Evolutionary conservation across 2,113 vertebrate genomes (phyloP).

Genomic region (Rhizomys pruinosus): DNA sequence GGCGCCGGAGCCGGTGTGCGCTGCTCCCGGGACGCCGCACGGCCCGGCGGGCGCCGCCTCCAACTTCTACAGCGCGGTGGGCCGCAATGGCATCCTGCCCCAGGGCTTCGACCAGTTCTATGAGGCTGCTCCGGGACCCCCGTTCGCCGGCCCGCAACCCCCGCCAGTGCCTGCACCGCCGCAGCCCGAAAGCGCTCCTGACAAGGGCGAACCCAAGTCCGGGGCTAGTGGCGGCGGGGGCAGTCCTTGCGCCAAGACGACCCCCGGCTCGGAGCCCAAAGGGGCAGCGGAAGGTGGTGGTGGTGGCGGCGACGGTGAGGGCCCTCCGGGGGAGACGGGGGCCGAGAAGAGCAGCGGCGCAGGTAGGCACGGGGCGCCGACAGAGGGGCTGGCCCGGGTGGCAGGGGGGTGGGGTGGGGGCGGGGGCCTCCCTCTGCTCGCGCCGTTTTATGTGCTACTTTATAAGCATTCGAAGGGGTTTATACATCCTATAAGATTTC

Average conservation of each 20-base stretch:
- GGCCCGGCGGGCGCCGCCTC: conserved; percentile 87
- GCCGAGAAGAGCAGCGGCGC: conserved; percentile 93
- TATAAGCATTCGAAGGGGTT: conserved; percentile 99
- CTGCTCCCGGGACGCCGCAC: conserved; percentile 91
- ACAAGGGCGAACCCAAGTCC: conserved; percentile 91
- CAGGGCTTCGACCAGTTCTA: conserved; percentile 99
- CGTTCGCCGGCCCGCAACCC: conserved; percentile 85
- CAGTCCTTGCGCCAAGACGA: conserved; percentile 85
- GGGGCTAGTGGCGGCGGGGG: conserved; percentile 85
- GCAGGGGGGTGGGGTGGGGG: conserved; percentile 70
- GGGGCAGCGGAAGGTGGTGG: conserved; percentile 86
- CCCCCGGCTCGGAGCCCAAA: conserved; percentile 88
- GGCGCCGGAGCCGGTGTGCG: conserved; percentile 92
- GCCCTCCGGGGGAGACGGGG: conserved; percentile 92
- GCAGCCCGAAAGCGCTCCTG: conserved; percentile 84
- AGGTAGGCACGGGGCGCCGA: conserved; percentile 85
- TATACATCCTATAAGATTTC: conserved; percentile 98
- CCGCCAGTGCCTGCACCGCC: conserved; percentile 83
- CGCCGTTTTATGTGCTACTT: conserved; percentile 94
- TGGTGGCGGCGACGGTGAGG: conserved; percentile 88
- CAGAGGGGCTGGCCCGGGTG: conserved; percentile 84
- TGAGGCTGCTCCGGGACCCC: conserved; percentile 87
- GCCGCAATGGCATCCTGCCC: conserved; percentile 97
- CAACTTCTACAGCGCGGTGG: conserved; percentile 93
- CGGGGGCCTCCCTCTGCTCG: conserved; percentile 89